Evolutionary conservation across 2,888 invertebrate species (phyloP).

Genomic region (Polydrusus pterygomalis): DNA sequence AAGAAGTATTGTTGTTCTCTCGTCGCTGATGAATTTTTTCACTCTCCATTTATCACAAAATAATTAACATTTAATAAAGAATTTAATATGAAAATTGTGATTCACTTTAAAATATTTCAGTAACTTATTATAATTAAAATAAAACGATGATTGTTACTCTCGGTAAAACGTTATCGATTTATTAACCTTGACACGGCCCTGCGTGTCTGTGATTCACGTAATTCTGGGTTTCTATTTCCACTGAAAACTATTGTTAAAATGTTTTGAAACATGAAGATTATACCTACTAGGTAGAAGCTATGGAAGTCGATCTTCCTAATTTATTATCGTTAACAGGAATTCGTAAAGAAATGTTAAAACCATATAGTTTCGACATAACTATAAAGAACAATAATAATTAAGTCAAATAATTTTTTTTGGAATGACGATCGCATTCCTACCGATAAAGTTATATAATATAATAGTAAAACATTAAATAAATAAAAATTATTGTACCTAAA

Average conservation of each 20-base stretch:
- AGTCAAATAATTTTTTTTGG: too few species aligned
- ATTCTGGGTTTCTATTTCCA: not conserved
- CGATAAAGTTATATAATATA: too few species aligned
- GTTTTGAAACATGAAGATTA: not conserved
- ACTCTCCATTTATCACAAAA: too few species aligned
- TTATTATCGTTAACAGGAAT: not conserved
- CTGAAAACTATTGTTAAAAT: not conserved
- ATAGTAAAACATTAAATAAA: too few species aligned
- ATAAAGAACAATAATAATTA: too few species aligned
- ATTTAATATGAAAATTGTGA: slow-evolving; percentile 2
- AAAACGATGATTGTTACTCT: not conserved
- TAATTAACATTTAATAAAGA: too few species aligned
- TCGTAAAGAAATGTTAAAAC: not conserved
- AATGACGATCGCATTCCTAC: too few species aligned
- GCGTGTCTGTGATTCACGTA: slow-evolving; percentile 8
- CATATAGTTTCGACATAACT: too few species aligned
- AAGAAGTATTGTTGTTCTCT: too few species aligned
- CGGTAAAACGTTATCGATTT: not conserved
- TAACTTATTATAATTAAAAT: not conserved
- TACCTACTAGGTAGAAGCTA: not conserved
- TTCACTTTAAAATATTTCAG: slow-evolving; percentile 3
- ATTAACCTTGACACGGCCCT: slow-evolving; percentile 26
- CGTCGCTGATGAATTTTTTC: too few species aligned
- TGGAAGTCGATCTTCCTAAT: not conserved
- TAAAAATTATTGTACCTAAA: too few species aligned